These are phyloP conservation scores for Smittia sp. DNA, from an alignment of 2,888 invertebrate genomes.

Conservation along the genomic window DNA sequence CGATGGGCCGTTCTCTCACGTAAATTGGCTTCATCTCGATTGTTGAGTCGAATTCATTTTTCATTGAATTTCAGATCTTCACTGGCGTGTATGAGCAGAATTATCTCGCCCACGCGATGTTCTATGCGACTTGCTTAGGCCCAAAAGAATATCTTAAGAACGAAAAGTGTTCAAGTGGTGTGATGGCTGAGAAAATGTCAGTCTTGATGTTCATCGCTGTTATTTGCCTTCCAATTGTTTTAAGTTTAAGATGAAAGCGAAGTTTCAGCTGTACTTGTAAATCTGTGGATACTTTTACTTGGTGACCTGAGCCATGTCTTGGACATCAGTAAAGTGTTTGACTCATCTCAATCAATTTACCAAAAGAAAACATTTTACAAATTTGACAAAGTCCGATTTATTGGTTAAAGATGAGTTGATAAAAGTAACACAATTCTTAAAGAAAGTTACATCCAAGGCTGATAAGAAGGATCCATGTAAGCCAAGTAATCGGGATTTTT, in stretches of 20 bases:
- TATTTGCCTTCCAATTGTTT: too few relatives aligned
- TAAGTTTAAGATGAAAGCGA: too few relatives aligned
- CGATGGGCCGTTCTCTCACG: constrained; percentile 67
- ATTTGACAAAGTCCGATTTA: too few relatives aligned
- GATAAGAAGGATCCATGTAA: constrained; percentile 98
- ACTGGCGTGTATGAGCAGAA: constrained; percentile 35
- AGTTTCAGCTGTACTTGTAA: too few relatives aligned
- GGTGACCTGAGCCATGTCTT: too few relatives aligned
- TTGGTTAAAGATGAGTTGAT: too few relatives aligned
- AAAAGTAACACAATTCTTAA: too few relatives aligned
- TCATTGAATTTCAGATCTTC: background rate
- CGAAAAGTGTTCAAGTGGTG: background rate
- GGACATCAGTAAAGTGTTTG: too few relatives aligned
- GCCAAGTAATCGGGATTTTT: constrained; percentile 93
- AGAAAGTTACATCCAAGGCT: constrained; percentile 85
- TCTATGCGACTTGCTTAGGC: constrained; percentile 27
- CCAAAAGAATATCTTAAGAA: background rate
- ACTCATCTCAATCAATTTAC: too few relatives aligned
- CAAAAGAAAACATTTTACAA: too few relatives aligned
- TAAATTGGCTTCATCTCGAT: constrained; percentile 53
- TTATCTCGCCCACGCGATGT: constrained; percentile 27
- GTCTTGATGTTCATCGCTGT: too few relatives aligned
- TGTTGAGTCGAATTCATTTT: constrained; percentile 44
- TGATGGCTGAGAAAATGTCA: background rate
- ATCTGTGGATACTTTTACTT: too few relatives aligned